Base-by-base conservation (phyloP, 1,140 invertebrate species). In the Drosophila teissieri region DNA sequence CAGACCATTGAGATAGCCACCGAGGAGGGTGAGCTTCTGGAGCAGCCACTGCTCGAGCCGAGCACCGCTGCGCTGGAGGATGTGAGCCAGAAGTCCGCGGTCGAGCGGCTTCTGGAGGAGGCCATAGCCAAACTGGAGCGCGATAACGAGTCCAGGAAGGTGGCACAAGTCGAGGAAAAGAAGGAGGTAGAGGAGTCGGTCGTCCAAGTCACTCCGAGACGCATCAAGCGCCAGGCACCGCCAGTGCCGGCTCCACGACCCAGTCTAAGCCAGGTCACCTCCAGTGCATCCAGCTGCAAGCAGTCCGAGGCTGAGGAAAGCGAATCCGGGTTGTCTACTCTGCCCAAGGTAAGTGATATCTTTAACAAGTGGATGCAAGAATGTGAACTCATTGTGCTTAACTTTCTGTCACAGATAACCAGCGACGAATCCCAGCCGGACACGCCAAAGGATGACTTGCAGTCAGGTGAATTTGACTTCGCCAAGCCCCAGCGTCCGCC, bases 351-450 rank as follows among this genome's bases (percentile, higher is more conserved):
- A 64, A 77, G 82, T 17, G 12, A 0, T 31, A 1, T n/a, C 14
- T 45, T 12, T 22, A 22, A 8, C 27, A 24, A 7, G 10, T n/a
- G 3, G 2, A 4, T 10, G 0, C 24, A 3, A 2, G 31, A n/a
- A 48, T 17, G 3, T 1, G 1, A 2, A 1, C 31, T 64, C 56
- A 24, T 51, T 57, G 53, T 15, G 1, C 1, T 24, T 15, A 10
- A 17, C 48, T 46, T 42, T 3, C 7, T 8, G 4, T 3, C 31
- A 15, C 48, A 91, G 90, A 76, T 90, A 61, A 90, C 83, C 31
- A 91, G 73, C 51, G 90, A 91, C 64, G 90, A 91, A 54, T 91
- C 90, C 10, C 90, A 86, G 56, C 65, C 78, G 2, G 90, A 90
- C 42, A 83, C 54, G 19, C 51, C 55, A 0, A 27, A 19, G 17